Evolutionary conservation across 2,797 vertebrate genomes (phyloP).

Genomic region (Argya squamiceps): DNA sequence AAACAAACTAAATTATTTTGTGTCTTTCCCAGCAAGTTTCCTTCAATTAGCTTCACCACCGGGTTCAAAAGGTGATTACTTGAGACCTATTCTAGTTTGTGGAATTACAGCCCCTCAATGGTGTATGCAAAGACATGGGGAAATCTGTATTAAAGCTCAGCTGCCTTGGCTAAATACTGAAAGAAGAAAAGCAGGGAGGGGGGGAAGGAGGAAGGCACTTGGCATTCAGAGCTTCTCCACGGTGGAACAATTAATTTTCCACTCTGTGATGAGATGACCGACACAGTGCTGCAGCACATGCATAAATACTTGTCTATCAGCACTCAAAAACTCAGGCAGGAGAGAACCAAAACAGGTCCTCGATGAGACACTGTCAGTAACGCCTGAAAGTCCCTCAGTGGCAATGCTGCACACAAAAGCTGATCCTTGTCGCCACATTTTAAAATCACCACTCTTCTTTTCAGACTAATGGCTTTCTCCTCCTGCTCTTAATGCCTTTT

Average conservation of each 20-base stretch:
- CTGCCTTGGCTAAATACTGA: conserved; percentile 65
- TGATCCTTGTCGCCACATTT: conserved; percentile 1
- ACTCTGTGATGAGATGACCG: conserved; percentile 34
- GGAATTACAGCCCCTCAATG: conserved; percentile 3
- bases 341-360: conserved; percentile 21
- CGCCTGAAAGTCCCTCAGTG: not conserved
- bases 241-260: conserved; percentile 64
- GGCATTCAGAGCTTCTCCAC: conserved; percentile 37
- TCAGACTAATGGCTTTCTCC: not conserved
- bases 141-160: conserved; percentile 62
- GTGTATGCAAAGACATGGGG: conserved; percentile 8
- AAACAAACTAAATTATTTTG: conserved; percentile 68
- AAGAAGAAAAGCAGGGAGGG: not conserved
- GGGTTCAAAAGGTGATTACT: conserved; percentile 73
- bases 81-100: conserved; percentile 18
- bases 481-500: not conserved
- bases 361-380: not conserved
- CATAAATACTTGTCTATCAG: conserved; percentile 52
- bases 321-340: conserved; percentile 18
- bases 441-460: not conserved
- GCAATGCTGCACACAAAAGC: not conserved
- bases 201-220: conserved; percentile 2
- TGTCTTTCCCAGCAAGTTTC: conserved; percentile 55
- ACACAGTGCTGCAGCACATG: not conserved
- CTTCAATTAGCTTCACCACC: conserved; percentile 57